Evolutionary conservation across 2,888 invertebrate genomes (phyloP).

Genomic region (Amiota communis): DNA sequence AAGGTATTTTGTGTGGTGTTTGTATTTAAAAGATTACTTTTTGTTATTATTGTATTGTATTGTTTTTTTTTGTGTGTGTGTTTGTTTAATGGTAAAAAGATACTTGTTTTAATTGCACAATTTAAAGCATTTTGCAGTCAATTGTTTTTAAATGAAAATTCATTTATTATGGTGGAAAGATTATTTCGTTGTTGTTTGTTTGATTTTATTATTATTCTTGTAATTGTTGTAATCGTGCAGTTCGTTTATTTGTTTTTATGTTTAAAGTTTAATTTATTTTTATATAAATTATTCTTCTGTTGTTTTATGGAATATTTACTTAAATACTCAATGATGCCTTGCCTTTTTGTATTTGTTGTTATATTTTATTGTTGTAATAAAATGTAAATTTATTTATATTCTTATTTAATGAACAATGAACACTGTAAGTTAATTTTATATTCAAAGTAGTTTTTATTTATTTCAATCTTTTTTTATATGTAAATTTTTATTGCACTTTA

Average conservation of each 20-base stretch:
- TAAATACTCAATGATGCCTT: too few species aligned
- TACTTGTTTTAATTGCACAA: conserved; percentile 38
- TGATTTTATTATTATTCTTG: conserved; percentile 25
- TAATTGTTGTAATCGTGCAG: conserved; percentile 28
- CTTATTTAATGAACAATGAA: conserved; percentile 7
- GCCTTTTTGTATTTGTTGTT: too few species aligned
- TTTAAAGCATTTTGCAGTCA: conserved; percentile 25
- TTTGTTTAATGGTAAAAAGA: too few species aligned
- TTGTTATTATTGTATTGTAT: conserved; percentile 10
- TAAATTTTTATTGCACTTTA: conserved; percentile 49
- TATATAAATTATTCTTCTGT: too few species aligned
- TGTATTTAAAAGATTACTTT: conserved; percentile 17
- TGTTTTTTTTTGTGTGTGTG: too few species aligned
- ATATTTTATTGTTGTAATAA: not conserved
- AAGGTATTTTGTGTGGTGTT: not conserved
- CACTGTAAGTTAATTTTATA: conserved; percentile 2
- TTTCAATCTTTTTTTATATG: conserved; percentile 18
- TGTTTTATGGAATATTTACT: too few species aligned
- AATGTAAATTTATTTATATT: conserved; percentile 9
- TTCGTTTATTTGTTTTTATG: not conserved
- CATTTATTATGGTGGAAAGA: conserved; percentile 12
- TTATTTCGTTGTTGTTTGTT: conserved; percentile 19
- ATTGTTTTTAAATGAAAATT: conserved; percentile 22
- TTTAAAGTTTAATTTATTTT: too few species aligned
- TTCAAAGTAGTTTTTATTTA: not conserved